phyloP scores from a whole-genome alignment of 53 echinoderm and acorn worm species.

The Mesocentrotus franciscanus region DNA sequence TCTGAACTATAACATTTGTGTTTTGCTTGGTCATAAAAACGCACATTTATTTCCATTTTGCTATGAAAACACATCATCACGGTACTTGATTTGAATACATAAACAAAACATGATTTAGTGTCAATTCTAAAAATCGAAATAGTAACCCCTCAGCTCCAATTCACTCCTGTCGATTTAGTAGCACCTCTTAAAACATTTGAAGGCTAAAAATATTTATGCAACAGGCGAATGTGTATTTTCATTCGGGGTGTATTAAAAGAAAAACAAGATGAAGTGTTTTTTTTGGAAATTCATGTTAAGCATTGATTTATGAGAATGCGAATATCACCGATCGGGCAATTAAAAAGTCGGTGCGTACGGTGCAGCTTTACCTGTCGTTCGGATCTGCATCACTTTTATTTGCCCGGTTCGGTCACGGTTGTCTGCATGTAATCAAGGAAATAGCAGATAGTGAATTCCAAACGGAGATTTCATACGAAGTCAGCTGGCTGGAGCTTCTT shows the following conservation, averaged over 20 bases:
- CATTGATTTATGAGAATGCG: neutral
- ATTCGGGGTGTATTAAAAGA: neutral
- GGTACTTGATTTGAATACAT: neutral
- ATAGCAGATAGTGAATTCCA: neutral
- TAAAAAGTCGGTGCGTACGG: neutral
- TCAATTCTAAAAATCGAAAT: neutral
- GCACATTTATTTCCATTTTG: neutral
- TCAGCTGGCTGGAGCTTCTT: neutral
- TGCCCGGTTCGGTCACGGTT: neutral
- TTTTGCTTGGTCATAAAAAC: neutral
- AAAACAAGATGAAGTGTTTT: neutral
- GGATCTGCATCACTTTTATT: neutral
- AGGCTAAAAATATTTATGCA: neutral
- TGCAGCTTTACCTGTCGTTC: neutral
- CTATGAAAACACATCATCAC: neutral
- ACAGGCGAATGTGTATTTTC: neutral
- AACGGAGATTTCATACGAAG: neutral
- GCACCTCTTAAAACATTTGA: neutral
- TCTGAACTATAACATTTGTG: too few relatives aligned
- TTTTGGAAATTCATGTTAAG: neutral
- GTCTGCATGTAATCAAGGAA: neutral
- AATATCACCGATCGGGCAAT: neutral
- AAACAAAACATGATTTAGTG: conserved; percentile 3
- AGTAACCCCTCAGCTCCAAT: neutral
- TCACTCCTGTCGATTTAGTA: neutral